phyloP scores from a whole-genome alignment of 2,797 vertebrate genomes.

The Vultur gryphus region DNA sequence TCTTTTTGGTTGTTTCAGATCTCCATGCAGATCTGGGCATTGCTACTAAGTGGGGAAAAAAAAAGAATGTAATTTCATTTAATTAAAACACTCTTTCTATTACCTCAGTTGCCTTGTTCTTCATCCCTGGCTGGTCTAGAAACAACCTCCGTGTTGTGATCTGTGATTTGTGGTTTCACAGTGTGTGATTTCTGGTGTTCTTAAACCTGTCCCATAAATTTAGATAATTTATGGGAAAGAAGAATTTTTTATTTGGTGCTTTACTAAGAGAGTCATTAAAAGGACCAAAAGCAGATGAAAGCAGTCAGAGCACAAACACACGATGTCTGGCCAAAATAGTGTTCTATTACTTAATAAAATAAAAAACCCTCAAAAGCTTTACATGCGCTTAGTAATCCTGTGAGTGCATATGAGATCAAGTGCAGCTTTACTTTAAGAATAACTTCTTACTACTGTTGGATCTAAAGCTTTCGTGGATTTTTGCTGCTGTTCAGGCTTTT shows the following conservation, averaged over 20 bases:
- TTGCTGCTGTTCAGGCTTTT: neutral
- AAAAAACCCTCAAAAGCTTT: neutral
- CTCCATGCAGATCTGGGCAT: neutral
- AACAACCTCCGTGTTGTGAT: slow-evolving; percentile 19
- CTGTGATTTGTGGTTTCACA: slow-evolving; percentile 52
- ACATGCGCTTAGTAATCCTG: slow-evolving; percentile 18
- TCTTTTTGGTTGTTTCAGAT: neutral
- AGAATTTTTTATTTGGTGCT: slow-evolving; percentile 38
- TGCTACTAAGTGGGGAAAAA: neutral
- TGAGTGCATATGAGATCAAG: slow-evolving; percentile 13
- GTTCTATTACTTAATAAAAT: slow-evolving; percentile 35
- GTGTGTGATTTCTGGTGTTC: slow-evolving; percentile 44
- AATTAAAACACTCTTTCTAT: slow-evolving; percentile 35
- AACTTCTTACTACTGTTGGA: slow-evolving; percentile 7
- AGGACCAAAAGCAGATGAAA: slow-evolving; percentile 39
- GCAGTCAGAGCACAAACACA: neutral
- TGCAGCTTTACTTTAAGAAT: slow-evolving; percentile 26
- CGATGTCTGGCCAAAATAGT: neutral
- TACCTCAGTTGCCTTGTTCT: slow-evolving; percentile 35
- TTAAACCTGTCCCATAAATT: slow-evolving; percentile 45
- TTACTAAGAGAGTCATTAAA: slow-evolving; percentile 32
- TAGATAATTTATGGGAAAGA: slow-evolving; percentile 41
- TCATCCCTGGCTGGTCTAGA: neutral
- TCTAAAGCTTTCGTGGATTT: slow-evolving; percentile 29
- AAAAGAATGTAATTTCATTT: slow-evolving; percentile 13